Percentiles rank a stretch among this genome's conserved stretches.
These are phyloP conservation scores for Psilopsiagon aurifrons DNA, from an alignment of 2,113 vertebrate genomes.

Conservation along the genomic window DNA sequence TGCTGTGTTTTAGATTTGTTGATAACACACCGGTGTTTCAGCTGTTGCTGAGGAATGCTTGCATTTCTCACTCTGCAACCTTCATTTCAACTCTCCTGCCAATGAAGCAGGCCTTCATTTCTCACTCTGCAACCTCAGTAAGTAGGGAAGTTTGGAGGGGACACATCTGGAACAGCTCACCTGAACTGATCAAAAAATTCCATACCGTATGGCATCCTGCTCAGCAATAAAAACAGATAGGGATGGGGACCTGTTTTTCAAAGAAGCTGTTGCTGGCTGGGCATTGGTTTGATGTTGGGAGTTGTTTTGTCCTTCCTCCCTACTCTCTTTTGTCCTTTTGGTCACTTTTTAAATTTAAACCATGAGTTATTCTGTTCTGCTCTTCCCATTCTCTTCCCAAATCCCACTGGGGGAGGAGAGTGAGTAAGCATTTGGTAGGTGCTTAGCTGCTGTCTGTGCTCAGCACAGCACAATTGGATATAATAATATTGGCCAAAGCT, in stretches of 20 bases:
- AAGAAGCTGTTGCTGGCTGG: not conserved
- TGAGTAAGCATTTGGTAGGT: not conserved
- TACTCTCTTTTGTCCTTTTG: not conserved
- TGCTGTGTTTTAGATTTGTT: not conserved
- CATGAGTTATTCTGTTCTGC: not conserved
- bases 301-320: not conserved
- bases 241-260: not conserved
- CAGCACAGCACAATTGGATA: not conserved
- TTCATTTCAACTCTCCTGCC: not conserved
- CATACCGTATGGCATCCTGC: accelerated
- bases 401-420: not conserved
- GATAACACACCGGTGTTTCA: not conserved
- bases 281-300: not conserved
- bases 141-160: not conserved
- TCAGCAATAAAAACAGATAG: not conserved
- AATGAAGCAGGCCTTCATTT: not conserved
- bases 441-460: not conserved
- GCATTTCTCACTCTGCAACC: not conserved
- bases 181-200: not conserved
- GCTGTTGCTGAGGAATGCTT: not conserved
- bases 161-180: not conserved
- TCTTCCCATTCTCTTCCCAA: accelerated
- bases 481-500: not conserved
- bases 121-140: not conserved
- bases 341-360: not conserved